These are phyloP conservation scores for Halotydeus destructor DNA, from an alignment of 1,140 invertebrate species.

Conservation along the genomic window DNA sequence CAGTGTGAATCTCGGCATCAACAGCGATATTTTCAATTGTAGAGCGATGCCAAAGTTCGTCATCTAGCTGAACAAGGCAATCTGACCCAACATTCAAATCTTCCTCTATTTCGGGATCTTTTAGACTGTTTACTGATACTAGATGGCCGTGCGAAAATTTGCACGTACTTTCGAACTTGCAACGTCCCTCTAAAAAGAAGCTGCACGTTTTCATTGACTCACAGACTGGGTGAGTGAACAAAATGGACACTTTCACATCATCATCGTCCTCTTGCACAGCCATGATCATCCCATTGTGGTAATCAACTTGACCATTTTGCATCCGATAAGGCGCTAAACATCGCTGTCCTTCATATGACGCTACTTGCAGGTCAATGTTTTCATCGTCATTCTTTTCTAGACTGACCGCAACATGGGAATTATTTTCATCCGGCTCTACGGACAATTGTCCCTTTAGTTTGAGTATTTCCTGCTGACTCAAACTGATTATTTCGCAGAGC, in stretches of 20 bases:
- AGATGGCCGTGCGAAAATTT: conserved; percentile 5
- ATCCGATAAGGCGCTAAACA: conserved; percentile 4
- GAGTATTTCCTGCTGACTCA: no score
- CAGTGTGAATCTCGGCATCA: not conserved
- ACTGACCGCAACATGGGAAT: no score
- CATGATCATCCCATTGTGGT: conserved; percentile 6
- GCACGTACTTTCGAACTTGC: not conserved
- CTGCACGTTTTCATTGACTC: conserved; percentile 9
- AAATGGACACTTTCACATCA: not conserved
- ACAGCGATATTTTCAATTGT: not conserved
- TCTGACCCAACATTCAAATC: not conserved
- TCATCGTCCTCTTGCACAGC: not conserved
- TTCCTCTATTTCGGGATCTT: not conserved
- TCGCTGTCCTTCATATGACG: conserved; percentile 7
- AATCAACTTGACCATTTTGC: conserved; percentile 2
- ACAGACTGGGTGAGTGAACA: conserved; percentile 2
- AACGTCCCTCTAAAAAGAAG: conserved; percentile 2
- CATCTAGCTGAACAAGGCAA: not conserved
- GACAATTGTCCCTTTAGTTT: no score
- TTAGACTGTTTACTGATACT: not conserved
- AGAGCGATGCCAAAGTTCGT: not conserved
- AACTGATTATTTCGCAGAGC: no score
- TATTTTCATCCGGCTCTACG: no score
- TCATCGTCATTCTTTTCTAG: no score
- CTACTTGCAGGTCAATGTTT: no score